Evolutionary conservation across 2,888 invertebrate genomes (phyloP).

Genomic region (Lasioglossum leucozonium): DNA sequence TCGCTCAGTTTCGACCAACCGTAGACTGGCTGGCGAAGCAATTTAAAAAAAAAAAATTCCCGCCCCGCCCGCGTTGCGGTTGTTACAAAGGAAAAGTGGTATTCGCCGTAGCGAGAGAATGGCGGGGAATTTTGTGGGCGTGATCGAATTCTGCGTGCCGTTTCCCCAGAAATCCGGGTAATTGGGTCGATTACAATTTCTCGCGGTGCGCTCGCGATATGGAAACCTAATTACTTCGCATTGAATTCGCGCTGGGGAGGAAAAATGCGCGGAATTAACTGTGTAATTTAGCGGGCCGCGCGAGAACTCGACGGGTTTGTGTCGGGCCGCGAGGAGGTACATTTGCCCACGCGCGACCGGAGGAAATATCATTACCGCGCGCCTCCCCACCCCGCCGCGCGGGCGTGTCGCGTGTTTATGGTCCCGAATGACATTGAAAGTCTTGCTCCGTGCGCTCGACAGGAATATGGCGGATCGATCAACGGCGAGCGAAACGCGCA

Average conservation of each 20-base stretch:
- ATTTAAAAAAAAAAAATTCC: background rate
- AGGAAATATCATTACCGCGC: constrained; percentile 20
- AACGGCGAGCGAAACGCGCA: background rate
- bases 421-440: background rate
- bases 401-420: background rate
- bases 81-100: background rate
- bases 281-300: background rate
- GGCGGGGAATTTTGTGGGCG: background rate
- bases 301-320: background rate
- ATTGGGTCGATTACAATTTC: constrained; percentile 17
- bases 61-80: too few species aligned
- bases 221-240: background rate
- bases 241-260: background rate
- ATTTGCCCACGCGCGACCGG: background rate
- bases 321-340: background rate
- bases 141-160: background rate
- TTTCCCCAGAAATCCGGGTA: background rate
- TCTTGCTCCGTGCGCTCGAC: background rate
- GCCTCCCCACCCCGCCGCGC: too few species aligned
- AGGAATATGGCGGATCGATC: background rate
- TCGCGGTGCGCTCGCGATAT: constrained; percentile 8
- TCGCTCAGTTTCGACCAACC: background rate
- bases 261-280: constrained; percentile 6
- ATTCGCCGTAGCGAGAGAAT: background rate
- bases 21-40: background rate